These are phyloP conservation scores for Hirudo medicinalis DNA, from an alignment of 1,140 invertebrate species.

Conservation along the genomic window DNA sequence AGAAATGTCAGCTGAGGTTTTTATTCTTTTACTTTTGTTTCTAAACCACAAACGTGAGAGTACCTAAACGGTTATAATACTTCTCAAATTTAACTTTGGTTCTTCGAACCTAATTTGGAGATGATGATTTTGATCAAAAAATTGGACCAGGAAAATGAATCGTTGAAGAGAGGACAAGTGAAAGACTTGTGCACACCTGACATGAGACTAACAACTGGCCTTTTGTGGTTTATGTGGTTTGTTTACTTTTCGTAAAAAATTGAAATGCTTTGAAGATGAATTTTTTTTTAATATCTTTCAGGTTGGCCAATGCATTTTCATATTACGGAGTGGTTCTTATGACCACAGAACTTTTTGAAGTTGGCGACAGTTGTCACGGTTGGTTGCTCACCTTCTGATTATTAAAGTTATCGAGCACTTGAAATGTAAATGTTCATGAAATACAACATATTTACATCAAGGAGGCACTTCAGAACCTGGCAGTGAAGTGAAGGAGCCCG, in stretches of 20 bases:
- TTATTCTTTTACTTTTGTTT: neutral
- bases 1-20: conserved; percentile 51
- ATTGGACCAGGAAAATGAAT: conserved; percentile 22
- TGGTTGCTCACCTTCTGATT: neutral
- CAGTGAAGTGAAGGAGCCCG: conserved; percentile 29
- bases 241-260: conserved; percentile 24
- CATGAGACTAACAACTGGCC: conserved; percentile 63
- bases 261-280: conserved; percentile 14
- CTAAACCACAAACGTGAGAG: neutral
- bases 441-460: neutral
- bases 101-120: neutral
- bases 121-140: neutral
- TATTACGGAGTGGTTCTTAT: conserved; percentile 90
- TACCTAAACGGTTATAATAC: neutral
- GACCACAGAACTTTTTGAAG: conserved; percentile 81
- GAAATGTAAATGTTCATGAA: too few species aligned
- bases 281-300: conserved; percentile 39
- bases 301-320: conserved; percentile 84
- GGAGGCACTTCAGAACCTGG: conserved; percentile 25
- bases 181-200: conserved; percentile 65
- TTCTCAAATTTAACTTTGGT: too few species aligned
- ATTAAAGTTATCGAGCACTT: neutral
- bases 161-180: conserved; percentile 51
- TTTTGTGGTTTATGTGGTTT: conserved; percentile 87
- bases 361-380: conserved; percentile 45